Evolutionary conservation across 2,113 vertebrate genomes (phyloP).

Genomic region (Trichomycterus rosablanca): DNA sequence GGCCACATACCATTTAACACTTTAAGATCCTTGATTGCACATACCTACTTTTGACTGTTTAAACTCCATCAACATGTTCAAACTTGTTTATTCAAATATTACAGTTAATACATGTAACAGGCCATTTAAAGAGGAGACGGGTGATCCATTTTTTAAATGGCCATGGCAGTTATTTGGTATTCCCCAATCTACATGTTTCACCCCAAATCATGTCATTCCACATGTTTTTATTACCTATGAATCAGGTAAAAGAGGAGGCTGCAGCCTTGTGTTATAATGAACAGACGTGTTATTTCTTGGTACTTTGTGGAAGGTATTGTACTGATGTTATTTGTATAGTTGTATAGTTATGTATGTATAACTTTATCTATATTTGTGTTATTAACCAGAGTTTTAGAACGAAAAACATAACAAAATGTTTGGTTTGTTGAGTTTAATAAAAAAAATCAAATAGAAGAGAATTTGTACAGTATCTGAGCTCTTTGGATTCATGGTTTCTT

Average conservation of each 20-base stretch:
- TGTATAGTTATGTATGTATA: conserved; percentile 65
- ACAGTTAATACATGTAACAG: neutral
- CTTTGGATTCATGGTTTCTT: neutral
- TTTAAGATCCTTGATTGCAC: conserved; percentile 14
- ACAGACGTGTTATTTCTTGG: conserved; percentile 46
- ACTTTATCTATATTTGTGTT: conserved; percentile 61
- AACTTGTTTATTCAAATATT: conserved; percentile 16
- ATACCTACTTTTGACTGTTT: neutral
- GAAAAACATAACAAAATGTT: conserved; percentile 57
- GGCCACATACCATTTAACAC: too few species aligned
- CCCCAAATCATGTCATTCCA: too few species aligned
- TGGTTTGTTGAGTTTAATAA: too few species aligned
- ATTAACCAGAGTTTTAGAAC: conserved; percentile 60
- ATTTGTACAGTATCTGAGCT: conserved; percentile 26
- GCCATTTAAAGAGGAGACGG: neutral
- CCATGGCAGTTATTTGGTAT: too few species aligned
- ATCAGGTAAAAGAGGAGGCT: too few species aligned
- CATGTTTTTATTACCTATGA: too few species aligned
- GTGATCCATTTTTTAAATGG: neutral
- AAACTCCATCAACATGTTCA: neutral
- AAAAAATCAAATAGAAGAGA: conserved; percentile 19
- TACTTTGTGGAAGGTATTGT: conserved; percentile 48
- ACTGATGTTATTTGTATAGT: conserved; percentile 55
- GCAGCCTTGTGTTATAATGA: conserved; percentile 13
- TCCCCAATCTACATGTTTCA: too few species aligned